Percentiles rank a stretch among this genome's conserved stretches.
Conservation (phyloP, 2,113 vertebrate species). For the Charadrius vociferus region DNA sequence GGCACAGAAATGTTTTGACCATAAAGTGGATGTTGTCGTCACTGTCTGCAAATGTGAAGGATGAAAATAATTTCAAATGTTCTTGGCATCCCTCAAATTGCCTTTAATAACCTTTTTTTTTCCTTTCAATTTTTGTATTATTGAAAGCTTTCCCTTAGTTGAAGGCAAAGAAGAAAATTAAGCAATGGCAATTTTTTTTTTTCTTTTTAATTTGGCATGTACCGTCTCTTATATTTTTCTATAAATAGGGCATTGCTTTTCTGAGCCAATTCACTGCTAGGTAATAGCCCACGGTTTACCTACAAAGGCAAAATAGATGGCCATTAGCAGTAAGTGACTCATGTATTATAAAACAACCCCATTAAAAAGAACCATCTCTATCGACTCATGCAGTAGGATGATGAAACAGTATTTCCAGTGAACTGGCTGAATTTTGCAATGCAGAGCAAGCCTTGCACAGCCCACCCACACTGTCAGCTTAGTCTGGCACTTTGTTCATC, state of each 20-base stretch:
- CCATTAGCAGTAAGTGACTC: constrained; percentile 40
- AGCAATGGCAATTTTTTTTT: background rate
- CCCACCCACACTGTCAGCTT: background rate
- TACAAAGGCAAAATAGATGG: constrained; percentile 11
- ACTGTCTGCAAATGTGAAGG: constrained; percentile 33
- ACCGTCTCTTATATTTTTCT: background rate
- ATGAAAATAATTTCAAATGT: background rate
- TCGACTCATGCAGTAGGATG: background rate
- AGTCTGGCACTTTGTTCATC: background rate
- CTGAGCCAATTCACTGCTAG: background rate
- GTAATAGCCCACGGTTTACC: background rate
- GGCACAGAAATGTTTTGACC: background rate
- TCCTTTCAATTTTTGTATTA: background rate
- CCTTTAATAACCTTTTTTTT: background rate
- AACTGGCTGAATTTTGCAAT: background rate
- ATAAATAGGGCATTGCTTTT: constrained; percentile 26
- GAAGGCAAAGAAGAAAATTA: background rate
- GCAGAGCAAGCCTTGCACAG: background rate
- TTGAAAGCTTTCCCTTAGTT: background rate
- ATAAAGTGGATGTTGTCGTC: background rate
- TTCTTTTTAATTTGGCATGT: background rate
- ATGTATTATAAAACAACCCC: constrained; percentile 21
- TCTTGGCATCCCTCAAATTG: background rate
- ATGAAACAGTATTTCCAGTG: background rate
- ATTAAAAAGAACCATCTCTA: background rate